Evolutionary conservation across 2,797 vertebrate species (phyloP).

Genomic region (Bovichtus variegatus): DNA sequence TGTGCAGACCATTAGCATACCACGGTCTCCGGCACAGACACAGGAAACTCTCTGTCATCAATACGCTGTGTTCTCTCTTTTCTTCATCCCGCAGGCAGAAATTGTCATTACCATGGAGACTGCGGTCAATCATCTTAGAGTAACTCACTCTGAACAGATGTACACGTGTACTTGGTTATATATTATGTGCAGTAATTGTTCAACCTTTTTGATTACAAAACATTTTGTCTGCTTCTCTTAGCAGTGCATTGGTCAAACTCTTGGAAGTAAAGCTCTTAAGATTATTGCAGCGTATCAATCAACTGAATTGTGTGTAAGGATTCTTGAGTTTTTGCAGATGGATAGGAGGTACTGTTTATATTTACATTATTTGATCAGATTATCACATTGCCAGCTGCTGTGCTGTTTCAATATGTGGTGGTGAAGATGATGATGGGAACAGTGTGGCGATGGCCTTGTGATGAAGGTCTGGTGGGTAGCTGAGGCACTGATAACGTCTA

Average conservation of each 20-base stretch:
- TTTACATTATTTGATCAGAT: background rate
- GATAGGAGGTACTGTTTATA: background rate
- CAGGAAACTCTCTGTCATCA: constrained; percentile 68
- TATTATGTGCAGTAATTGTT: background rate
- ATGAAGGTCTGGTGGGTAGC: constrained; percentile 5
- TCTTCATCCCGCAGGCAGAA: constrained; percentile 43
- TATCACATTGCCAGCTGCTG: background rate
- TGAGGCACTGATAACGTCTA: constrained; percentile 15
- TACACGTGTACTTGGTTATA: background rate
- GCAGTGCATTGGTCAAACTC: background rate
- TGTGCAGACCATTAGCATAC: constrained; percentile 79
- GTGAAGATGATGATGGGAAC: background rate
- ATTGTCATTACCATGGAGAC: constrained; percentile 62
- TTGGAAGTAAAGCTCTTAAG: background rate
- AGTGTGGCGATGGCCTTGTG: background rate
- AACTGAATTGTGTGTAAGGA: background rate
- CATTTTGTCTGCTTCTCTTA: background rate
- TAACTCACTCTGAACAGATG: constrained; percentile 9
- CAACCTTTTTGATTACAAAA: background rate
- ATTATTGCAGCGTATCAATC: background rate
- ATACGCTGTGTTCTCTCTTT: constrained; percentile 50
- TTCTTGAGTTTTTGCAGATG: background rate
- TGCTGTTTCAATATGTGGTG: background rate
- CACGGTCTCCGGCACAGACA: constrained; percentile 66
- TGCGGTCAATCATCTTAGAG: background rate